Evolutionary conservation across 2,113 vertebrate genomes (phyloP).

Genomic region (Aegotheles bennettii): DNA sequence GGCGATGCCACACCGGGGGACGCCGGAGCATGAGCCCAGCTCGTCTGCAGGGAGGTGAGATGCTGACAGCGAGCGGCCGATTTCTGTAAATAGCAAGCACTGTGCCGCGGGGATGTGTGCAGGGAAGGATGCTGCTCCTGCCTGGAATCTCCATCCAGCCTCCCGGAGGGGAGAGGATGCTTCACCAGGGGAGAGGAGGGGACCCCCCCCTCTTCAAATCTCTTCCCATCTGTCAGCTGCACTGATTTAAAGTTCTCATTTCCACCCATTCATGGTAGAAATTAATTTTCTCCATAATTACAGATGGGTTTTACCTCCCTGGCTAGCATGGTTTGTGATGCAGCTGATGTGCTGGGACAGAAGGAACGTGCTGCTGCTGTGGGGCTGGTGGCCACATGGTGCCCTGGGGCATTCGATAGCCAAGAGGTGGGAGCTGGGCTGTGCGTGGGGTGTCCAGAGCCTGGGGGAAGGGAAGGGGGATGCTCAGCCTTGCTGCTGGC

Average conservation of each 20-base stretch:
- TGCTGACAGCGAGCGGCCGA: fast-evolving
- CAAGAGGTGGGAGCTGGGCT: not conserved
- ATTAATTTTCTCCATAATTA: not conserved
- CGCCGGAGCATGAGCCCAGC: fast-evolving
- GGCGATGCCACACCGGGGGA: not conserved
- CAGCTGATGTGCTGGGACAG: not conserved
- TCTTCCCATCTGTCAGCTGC: not conserved
- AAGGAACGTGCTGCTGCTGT: not conserved
- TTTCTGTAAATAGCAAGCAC: not conserved
- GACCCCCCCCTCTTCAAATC: no score
- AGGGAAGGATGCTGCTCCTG: not conserved
- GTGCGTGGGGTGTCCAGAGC: fast-evolving
- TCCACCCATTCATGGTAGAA: not conserved
- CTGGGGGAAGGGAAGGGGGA: not conserved
- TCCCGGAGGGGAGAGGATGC: not conserved
- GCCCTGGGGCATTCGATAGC: fast-evolving
- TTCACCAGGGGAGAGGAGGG: not conserved
- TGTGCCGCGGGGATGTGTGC: not conserved
- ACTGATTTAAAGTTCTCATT: not conserved
- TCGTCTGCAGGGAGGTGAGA: not conserved
- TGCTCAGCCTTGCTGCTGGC: fast-evolving
- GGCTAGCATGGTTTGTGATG: fast-evolving
- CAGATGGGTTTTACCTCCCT: not conserved
- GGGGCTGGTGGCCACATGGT: fast-evolving
- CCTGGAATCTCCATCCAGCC: not conserved